Evolutionary conservation across 2,888 invertebrate species (phyloP).

Genomic region (Blastobasis adustella): DNA sequence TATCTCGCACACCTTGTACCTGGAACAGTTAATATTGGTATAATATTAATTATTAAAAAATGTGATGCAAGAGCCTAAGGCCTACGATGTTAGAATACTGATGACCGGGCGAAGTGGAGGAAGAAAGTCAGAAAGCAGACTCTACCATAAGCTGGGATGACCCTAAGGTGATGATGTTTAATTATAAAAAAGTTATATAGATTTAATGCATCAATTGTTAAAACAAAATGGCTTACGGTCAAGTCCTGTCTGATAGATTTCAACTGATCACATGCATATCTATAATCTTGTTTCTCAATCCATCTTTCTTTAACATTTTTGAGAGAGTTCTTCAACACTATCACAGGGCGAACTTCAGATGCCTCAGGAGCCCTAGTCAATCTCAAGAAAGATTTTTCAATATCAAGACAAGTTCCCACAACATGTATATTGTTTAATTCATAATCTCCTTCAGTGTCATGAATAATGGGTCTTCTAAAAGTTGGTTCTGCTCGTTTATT

Average conservation of each 20-base stretch:
- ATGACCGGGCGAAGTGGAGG: too few relatives aligned
- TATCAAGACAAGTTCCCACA: constrained; percentile 93
- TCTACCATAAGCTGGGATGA: too few relatives aligned
- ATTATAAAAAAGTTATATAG: too few relatives aligned
- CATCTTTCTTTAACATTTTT: constrained; percentile 94
- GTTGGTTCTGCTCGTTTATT: constrained; percentile 39
- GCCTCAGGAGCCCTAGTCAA: constrained; percentile 96
- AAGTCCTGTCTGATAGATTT: constrained; percentile 99
- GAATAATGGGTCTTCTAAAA: constrained; percentile 53
- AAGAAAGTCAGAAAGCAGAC: too few relatives aligned
- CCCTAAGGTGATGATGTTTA: too few relatives aligned
- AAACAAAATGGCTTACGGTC: constrained; percentile 80
- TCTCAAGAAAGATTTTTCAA: constrained; percentile 97
- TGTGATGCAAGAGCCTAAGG: too few relatives aligned
- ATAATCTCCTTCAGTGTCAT: constrained; percentile 81
- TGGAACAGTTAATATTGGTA: constrained; percentile 39
- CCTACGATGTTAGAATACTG: too few relatives aligned
- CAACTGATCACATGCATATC: constrained; percentile 97
- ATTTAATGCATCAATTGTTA: background rate
- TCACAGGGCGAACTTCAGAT: constrained; percentile 91
- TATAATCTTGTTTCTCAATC: constrained; percentile 93
- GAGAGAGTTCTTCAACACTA: constrained; percentile 88
- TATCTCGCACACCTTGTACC: constrained; percentile 96
- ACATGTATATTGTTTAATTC: constrained; percentile 92
- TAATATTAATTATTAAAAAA: background rate